phyloP scores from a whole-genome alignment of 2,113 vertebrate species.

The Ailuropoda melanoleuca region DNA sequence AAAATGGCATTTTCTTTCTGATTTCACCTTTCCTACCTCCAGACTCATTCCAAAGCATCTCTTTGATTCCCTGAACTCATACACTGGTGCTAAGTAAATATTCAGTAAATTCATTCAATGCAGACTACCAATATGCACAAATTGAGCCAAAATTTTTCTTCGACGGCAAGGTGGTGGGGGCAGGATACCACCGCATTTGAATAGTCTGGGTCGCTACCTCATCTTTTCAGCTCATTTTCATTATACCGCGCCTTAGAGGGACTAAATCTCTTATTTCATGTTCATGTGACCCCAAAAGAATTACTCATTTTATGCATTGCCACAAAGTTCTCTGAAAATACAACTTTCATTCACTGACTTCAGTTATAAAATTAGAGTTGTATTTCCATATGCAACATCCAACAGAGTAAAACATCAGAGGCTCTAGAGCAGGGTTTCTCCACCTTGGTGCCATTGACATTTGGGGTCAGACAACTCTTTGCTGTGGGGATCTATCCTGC shows the following conservation, averaged over 20 bases:
- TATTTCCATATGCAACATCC: background rate
- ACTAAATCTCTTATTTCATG: background rate
- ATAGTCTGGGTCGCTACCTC: background rate
- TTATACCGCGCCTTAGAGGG: background rate
- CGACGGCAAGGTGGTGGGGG: background rate
- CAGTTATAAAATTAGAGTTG: background rate
- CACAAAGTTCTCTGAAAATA: conserved; percentile 28
- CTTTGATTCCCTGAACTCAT: background rate
- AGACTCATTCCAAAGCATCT: background rate
- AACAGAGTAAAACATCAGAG: background rate
- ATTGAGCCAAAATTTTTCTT: background rate
- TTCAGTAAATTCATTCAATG: background rate
- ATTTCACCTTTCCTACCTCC: background rate
- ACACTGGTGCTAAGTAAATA: conserved; percentile 30
- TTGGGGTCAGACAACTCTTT: background rate
- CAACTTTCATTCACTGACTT: conserved; percentile 17
- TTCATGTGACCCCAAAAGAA: background rate
- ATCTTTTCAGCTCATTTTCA: conserved; percentile 33
- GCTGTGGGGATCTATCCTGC: background rate
- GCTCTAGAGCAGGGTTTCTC: background rate
- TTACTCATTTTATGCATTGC: background rate
- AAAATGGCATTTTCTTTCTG: background rate
- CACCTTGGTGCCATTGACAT: background rate
- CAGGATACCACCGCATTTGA: background rate
- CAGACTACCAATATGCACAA: background rate